A percentile compares a stretch with the other conserved stretches of the same genome.
Evolutionary conservation across 2,888 invertebrate species (phyloP).

Genomic region (Campaea margaritaria): DNA sequence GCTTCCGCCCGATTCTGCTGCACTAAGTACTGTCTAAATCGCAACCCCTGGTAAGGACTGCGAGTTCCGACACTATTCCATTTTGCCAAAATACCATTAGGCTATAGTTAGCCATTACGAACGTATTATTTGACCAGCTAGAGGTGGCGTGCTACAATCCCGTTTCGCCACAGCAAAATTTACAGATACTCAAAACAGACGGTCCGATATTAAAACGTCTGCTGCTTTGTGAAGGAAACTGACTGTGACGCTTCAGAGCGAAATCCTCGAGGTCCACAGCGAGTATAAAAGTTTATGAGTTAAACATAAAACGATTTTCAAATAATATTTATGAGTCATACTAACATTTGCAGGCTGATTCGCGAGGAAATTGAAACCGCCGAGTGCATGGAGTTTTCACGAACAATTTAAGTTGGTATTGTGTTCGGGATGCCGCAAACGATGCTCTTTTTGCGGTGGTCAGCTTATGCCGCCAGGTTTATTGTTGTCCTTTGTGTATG

Average conservation of each 20-base stretch:
- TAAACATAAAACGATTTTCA: slow-evolving; percentile 85
- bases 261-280: slow-evolving; percentile 62
- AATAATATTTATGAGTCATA: slow-evolving; percentile 83
- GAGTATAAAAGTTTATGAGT: slow-evolving; percentile 83
- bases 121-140: slow-evolving; percentile 80
- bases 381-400: slow-evolving; percentile 80
- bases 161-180: slow-evolving; percentile 75
- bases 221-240: slow-evolving; percentile 79
- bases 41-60: slow-evolving; percentile 65
- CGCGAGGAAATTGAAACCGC: slow-evolving; percentile 82
- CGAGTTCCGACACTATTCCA: slow-evolving; percentile 69
- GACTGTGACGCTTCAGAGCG: slow-evolving; percentile 72
- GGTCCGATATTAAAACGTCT: slow-evolving; percentile 81
- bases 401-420: slow-evolving; percentile 83
- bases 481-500: slow-evolving; percentile 65
- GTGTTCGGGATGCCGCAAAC: slow-evolving; percentile 68
- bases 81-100: slow-evolving; percentile 79
- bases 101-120: slow-evolving; percentile 80
- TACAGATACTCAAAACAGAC: slow-evolving; percentile 76
- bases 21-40: slow-evolving; percentile 72
- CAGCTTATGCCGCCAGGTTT: slow-evolving; percentile 72
- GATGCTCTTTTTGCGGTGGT: slow-evolving; percentile 75
- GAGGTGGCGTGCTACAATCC: slow-evolving; percentile 78
- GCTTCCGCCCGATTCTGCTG: slow-evolving; percentile 59
- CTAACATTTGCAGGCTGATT: slow-evolving; percentile 80